Conservation (phyloP, 1,140 invertebrate genomes). For the Parasteatoda tepidariorum region DNA sequence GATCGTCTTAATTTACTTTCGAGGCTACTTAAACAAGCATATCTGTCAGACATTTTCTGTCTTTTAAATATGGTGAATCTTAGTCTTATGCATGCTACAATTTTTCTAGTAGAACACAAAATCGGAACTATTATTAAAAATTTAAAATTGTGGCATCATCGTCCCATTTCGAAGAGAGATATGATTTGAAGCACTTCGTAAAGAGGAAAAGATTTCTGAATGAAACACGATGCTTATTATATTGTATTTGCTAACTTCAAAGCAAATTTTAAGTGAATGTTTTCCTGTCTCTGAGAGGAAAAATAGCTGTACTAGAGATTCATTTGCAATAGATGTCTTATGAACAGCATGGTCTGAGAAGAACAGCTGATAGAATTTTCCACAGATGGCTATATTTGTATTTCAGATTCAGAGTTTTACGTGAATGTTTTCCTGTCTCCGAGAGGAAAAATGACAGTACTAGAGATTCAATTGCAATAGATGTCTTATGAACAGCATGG, state of each 20-base stretch:
- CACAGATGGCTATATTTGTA: too few species aligned
- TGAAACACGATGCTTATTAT: too few species aligned
- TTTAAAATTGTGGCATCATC: background rate
- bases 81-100: background rate
- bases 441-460: background rate
- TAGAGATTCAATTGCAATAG: background rate
- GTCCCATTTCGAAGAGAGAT: background rate
- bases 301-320: background rate
- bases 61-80: background rate
- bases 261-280: background rate
- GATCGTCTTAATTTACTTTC: background rate
- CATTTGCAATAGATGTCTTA: background rate
- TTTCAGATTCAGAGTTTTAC: too few species aligned
- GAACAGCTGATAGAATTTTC: background rate
- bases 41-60: background rate
- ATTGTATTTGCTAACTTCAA: too few species aligned
- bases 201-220: too few species aligned
- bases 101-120: background rate
- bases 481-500: background rate
- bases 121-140: too few species aligned
- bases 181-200: background rate
- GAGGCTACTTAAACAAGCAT: background rate
- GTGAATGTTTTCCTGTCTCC: background rate
- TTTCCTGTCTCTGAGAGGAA: background rate
- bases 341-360: background rate